Base-by-base conservation (phyloP, 2,797 vertebrate species). In the Crocidura indochinensis region DNA sequence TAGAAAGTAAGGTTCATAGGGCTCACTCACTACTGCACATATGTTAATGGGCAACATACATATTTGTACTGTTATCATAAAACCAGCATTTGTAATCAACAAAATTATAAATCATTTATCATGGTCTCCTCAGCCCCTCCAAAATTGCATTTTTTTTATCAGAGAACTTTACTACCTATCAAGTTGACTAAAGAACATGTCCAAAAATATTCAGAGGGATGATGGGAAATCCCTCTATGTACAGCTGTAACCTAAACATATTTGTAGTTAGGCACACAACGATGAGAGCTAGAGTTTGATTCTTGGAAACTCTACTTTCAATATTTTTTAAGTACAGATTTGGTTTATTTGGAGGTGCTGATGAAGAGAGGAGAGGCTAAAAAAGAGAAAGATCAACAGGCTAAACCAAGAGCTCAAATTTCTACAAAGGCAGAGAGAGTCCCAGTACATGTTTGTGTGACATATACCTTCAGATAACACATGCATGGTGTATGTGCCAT, bases 91-190 rank as follows among this genome's bases (percentile, higher is more conserved):
- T 20, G 2, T 46, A 69, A 84, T 22, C 22, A 73, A 71, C 1
- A 51, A 67, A 56, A 88, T 19, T 53, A 86, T 27, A 87, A 87
- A 56, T 26, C 6, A 53, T 12, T 88, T 88, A 51, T 27, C 77
- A 1, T 78, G 15, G 22, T 68, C 19, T 12, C 1, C 19, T 46
- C 14, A 69, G 38, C 72, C 60, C 29, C 38, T 77, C 12, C 11
- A 19, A 91, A 86, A 74, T 20, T 85, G 22, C 44, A 19, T 38
- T 38, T 64, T 1, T 79, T 4, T 68, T 78, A 72, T 20, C 26
- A 56, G 51, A 22, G 27, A 83, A 81, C 24, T 84, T 26, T 74
- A 84, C 22, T 19, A 29, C 1, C 10, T 85, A 11, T 87, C 27
- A 65, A 77, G 27, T n/a, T 8, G 11, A 26, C 38, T 82, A 31